These are phyloP conservation scores for Amphipoea oculea DNA, from an alignment of 2,888 invertebrate genomes.

Conservation along the genomic window DNA sequence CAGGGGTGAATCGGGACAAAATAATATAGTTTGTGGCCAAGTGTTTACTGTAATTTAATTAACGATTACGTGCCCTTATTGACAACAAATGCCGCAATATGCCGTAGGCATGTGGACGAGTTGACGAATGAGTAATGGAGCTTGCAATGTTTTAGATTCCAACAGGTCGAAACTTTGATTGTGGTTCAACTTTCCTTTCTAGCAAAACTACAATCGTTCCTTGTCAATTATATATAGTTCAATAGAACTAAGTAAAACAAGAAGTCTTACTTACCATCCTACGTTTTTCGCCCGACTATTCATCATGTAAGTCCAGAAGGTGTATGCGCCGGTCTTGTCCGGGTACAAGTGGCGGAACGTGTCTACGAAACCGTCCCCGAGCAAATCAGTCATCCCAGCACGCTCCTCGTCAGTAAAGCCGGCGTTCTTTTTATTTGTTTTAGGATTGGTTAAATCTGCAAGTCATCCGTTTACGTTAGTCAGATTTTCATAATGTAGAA, in stretches of 20 bases:
- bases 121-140: background rate
- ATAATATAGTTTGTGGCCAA: too few relatives aligned
- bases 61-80: too few relatives aligned
- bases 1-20: too few relatives aligned
- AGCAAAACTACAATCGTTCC: background rate
- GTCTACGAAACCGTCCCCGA: slow-evolving; percentile 96
- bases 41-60: too few relatives aligned
- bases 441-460: slow-evolving; percentile 97
- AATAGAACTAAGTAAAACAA: background rate
- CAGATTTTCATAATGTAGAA: background rate
- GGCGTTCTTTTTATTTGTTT: slow-evolving; percentile 97
- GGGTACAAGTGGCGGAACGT: slow-evolving; percentile 97
- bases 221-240: background rate
- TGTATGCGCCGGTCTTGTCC: slow-evolving; percentile 94
- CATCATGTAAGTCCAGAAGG: slow-evolving; percentile 98
- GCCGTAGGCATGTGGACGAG: too few relatives aligned
- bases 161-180: background rate
- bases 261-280: slow-evolving; percentile 96
- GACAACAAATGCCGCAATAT: too few relatives aligned
- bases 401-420: slow-evolving; percentile 99
- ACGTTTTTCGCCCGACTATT: slow-evolving; percentile 97
- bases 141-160: background rate
- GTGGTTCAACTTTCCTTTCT: background rate
- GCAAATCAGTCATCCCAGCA: slow-evolving; percentile 96
- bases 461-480: slow-evolving; percentile 27